Conservation (phyloP, 2,888 invertebrate genomes). For the Mimas tiliae region DNA sequence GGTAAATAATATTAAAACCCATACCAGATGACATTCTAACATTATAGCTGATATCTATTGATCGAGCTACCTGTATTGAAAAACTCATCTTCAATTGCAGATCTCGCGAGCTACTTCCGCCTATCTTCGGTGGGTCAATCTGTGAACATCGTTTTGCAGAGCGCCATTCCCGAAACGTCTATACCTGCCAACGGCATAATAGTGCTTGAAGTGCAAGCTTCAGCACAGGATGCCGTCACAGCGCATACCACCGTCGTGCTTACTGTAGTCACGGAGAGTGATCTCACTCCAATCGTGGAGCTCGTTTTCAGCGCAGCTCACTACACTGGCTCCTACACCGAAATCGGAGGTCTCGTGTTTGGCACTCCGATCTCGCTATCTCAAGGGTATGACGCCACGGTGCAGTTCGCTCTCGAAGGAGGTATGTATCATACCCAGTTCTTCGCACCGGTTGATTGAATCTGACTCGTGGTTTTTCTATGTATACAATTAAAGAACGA, state of each 20-base stretch:
- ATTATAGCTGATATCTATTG: not conserved
- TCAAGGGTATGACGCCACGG: conserved; percentile 41
- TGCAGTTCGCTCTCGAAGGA: conserved; percentile 46
- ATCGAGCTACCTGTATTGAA: conserved; percentile 13
- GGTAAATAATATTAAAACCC: conserved; percentile 24
- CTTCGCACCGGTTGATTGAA: too few species aligned
- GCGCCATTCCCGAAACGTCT: conserved; percentile 31
- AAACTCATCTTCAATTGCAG: conserved; percentile 19
- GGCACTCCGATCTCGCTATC: conserved; percentile 36
- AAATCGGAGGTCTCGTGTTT: conserved; percentile 35
- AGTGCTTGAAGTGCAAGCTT: conserved; percentile 7
- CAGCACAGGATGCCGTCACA: conserved; percentile 18
- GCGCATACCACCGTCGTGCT: conserved; percentile 32
- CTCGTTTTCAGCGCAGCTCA: conserved; percentile 42
- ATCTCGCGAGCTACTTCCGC: conserved; percentile 1
- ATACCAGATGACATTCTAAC: not conserved
- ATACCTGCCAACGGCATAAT: conserved; percentile 36
- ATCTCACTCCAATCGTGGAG: conserved; percentile 34
- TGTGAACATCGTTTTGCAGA: conserved; percentile 32
- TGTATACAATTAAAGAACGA: not conserved
- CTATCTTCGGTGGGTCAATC: conserved; percentile 27
- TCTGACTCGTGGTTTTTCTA: not conserved
- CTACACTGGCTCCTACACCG: conserved; percentile 44
- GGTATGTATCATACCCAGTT: conserved; percentile 36
- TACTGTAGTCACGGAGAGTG: conserved; percentile 16